These are phyloP conservation scores for Actenoides lindsayi DNA, from an alignment of 2,113 vertebrate species.

Conservation along the genomic window DNA sequence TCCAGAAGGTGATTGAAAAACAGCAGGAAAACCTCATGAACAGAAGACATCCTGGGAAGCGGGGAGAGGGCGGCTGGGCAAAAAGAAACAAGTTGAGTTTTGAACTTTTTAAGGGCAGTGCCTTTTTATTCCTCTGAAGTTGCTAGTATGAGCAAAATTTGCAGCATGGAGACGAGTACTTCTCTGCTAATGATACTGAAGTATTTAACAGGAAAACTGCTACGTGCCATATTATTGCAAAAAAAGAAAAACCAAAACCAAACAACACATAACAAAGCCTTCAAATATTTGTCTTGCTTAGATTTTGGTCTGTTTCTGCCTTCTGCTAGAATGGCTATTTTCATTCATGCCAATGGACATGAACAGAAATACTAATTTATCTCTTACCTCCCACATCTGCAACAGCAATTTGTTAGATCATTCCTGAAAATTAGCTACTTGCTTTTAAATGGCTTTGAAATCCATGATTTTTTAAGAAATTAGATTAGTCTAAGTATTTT, in stretches of 20 bases:
- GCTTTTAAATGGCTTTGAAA: conserved; percentile 19
- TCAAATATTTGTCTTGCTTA: background rate
- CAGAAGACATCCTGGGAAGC: background rate
- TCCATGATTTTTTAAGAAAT: background rate
- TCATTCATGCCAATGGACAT: background rate
- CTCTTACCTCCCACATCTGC: background rate
- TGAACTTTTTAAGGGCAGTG: background rate
- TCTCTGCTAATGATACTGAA: background rate
- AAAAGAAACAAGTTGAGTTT: background rate
- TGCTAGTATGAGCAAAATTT: background rate
- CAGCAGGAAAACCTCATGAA: background rate
- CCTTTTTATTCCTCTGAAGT: background rate
- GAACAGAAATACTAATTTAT: background rate
- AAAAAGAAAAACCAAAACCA: background rate
- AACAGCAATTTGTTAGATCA: background rate
- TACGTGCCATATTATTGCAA: background rate
- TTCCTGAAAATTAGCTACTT: background rate
- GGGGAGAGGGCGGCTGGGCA: accelerated
- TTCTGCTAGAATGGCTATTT: background rate
- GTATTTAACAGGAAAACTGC: background rate
- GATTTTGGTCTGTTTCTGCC: background rate
- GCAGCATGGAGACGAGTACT: background rate
- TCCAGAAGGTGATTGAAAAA: background rate
- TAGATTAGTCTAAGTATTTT: conserved; percentile 28
- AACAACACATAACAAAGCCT: background rate